Evolutionary conservation across 2,113 vertebrate species (phyloP).

Genomic region (Ahaetulla prasina): DNA sequence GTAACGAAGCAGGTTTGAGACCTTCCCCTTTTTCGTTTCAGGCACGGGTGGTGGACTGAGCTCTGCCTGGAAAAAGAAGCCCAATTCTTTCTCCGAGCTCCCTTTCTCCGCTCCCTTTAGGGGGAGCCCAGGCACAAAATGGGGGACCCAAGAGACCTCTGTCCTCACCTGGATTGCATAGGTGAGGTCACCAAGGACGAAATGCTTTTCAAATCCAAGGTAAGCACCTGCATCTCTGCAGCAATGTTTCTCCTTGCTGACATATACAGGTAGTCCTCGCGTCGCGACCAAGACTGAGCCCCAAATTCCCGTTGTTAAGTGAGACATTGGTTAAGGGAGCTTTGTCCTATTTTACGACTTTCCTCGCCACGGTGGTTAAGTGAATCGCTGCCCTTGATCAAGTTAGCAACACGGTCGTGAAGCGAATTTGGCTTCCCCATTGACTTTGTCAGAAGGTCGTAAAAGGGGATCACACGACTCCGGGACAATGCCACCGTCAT

Average conservation of each 20-base stretch:
- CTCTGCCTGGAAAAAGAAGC: neutral
- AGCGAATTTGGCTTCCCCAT: too few species aligned
- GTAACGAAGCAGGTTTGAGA: neutral
- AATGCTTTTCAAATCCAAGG: constrained; percentile 92
- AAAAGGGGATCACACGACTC: too few species aligned
- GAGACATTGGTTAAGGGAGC: too few species aligned
- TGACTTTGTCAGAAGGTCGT: too few species aligned
- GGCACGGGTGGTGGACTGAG: neutral
- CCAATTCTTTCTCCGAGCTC: neutral
- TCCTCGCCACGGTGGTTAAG: too few species aligned
- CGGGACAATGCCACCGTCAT: too few species aligned
- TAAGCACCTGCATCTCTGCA: constrained; percentile 45
- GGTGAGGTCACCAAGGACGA: constrained; percentile 96
- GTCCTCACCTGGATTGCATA: constrained; percentile 90
- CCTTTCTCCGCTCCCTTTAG: neutral
- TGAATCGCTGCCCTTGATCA: too few species aligned
- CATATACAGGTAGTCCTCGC: neutral
- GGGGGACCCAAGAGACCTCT: constrained; percentile 80
- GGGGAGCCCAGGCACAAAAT: constrained; percentile 66
- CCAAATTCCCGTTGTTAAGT: too few species aligned
- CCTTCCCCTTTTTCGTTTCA: neutral
- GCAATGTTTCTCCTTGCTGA: neutral
- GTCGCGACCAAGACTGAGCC: too few species aligned
- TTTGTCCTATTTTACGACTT: too few species aligned
- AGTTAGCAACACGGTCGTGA: too few species aligned